These are phyloP conservation scores for Clusia tigrina DNA, from an alignment of 2,888 invertebrate species.

Conservation along the genomic window DNA sequence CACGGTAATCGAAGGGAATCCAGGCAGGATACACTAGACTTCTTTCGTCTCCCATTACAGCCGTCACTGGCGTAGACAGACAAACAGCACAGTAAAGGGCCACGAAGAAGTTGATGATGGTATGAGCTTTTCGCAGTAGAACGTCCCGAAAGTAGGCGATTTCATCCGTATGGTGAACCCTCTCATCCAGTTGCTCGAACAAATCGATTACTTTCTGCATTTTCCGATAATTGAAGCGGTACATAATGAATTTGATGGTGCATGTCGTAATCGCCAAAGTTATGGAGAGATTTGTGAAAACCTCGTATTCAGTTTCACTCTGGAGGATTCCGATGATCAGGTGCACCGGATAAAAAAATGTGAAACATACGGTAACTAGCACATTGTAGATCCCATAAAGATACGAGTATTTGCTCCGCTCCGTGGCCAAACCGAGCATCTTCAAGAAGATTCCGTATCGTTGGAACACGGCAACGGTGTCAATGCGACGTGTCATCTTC, in stretches of 20 bases:
- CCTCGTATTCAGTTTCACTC: neutral
- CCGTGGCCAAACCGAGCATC: neutral
- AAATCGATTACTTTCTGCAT: neutral
- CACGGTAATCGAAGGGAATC: neutral
- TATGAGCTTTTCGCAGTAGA: neutral
- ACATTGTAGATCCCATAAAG: neutral
- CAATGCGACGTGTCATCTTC: too few species aligned
- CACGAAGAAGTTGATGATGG: neutral
- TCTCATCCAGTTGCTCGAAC: neutral
- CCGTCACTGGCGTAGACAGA: neutral
- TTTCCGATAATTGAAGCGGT: neutral
- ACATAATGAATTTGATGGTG: neutral
- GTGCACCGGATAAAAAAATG: neutral
- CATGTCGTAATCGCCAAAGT: neutral
- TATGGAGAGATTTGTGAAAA: neutral
- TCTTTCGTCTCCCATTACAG: neutral
- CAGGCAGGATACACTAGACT: neutral
- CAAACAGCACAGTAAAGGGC: neutral
- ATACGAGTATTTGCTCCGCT: neutral
- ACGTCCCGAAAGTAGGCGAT: neutral
- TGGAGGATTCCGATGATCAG: neutral
- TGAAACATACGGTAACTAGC: neutral
- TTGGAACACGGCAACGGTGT: neutral
- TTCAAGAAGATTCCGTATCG: neutral
- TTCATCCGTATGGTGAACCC: neutral